Percentiles rank a stretch among this genome's conserved stretches.
phyloP scores from a whole-genome alignment of 1,140 invertebrate species.

The Potamilus streckersoni region DNA sequence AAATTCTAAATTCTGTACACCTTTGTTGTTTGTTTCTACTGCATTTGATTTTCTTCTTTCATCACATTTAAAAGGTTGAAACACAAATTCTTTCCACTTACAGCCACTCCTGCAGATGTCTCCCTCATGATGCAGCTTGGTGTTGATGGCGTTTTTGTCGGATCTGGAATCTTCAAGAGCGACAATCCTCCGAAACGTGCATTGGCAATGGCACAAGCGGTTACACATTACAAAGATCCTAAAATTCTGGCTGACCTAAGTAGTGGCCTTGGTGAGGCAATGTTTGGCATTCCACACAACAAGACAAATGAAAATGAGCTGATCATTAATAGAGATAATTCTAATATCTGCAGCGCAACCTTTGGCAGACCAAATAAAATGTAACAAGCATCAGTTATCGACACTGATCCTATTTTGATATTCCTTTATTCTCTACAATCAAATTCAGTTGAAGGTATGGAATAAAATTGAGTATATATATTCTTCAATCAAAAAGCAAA shows the following conservation, averaged over 20 bases:
- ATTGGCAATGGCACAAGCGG: conserved; percentile 60
- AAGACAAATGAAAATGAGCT: conserved; percentile 18
- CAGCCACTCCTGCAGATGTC: conserved; percentile 62
- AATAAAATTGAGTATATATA: no score
- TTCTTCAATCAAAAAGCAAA: no score
- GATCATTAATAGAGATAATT: conserved; percentile 19
- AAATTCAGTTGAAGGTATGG: no score
- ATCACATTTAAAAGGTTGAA: not conserved
- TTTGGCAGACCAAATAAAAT: conserved; percentile 28
- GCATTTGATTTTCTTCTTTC: no score
- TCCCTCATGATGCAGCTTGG: conserved; percentile 63
- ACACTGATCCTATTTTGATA: no score
- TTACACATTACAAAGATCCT: conserved; percentile 60
- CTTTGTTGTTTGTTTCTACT: no score
- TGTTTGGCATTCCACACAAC: conserved; percentile 49
- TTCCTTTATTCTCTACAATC: no score
- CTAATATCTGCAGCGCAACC: conserved; percentile 50
- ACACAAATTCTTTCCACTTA: conserved; percentile 17
- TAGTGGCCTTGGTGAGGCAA: conserved; percentile 55
- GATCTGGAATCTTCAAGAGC: conserved; percentile 63
- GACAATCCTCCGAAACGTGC: conserved; percentile 50
- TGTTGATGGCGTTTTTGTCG: conserved; percentile 61
- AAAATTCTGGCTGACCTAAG: conserved; percentile 51
- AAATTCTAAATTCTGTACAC: no score
- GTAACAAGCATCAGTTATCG: not conserved